Evolutionary conservation across 2,113 vertebrate genomes (phyloP), one percentile per base, ranked within the genome.

Genomic region (Hippocampus mohnikei): DNA sequence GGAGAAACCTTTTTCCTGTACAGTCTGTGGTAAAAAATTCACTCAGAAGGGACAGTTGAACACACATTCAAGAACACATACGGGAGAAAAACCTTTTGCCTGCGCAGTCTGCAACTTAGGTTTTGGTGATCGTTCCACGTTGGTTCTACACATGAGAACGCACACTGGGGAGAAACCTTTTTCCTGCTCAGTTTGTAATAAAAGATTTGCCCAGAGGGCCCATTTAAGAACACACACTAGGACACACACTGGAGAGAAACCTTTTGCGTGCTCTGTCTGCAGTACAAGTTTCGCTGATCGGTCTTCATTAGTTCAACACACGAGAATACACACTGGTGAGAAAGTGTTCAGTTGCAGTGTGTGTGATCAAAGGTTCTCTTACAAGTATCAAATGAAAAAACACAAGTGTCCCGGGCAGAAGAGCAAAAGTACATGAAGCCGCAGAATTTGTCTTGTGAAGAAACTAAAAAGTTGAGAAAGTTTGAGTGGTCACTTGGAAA

Each of bases 371-470:
- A 55, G 20, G 52, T 55, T 55, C 9, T 55, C 52, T n/a, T 55
- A 55, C n/a, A 55, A 55, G 52, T 55, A 55, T 55, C 52, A 55
- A n/a, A 55, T 55, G 52, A 55, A n/a, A 18, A 55, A 55, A 55
- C 52, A 55, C 52, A 23, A 55, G 52, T 55, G 52, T 23, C 2
- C 52, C 11, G 21, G 21, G 21, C 8, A 53, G 52, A 53, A n/a
- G 20, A 53, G 20, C 52, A n/a, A n/a, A 21, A 23, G 52, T 1
- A 55, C 52, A 23, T 9, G 52, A 55, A n/a, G 52, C 21, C 11
- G 20, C 21, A 3, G 21, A 23, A 6, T 18, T 52, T 20, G 20
- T 20, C 16, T 52, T 12, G 4, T 20, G 18, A 52, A 20, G 48
- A 52, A 52, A 52, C 5, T 8, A 20, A 48, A 13, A 18, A 48